Base-by-base conservation (phyloP, 2,797 vertebrate genomes). In the Pachyuromys duprasi region DNA sequence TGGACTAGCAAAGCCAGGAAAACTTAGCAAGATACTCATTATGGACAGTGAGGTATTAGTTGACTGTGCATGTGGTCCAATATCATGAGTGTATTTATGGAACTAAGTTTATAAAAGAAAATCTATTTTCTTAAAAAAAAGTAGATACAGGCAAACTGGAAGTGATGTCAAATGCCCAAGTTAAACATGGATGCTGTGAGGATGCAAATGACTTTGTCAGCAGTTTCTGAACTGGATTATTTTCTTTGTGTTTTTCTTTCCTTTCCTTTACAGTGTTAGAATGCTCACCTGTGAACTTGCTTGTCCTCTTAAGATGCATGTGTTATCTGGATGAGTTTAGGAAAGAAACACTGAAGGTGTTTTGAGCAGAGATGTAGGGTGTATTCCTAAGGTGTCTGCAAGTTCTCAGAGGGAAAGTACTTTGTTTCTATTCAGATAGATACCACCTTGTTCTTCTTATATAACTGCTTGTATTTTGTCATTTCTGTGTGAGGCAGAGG, bases 391-490 rank as follows among this genome's bases (percentile, higher is more conserved):
- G 81, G n/a, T 22, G 36, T 90, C 89, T 94, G 69, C 74, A 95
- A 89, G 26, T 33, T 9, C 18, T 92, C 70, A 72, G 49, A 96
- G 26, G 69, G 3, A 95, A 96, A 95, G 95, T 55, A 92, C 90
- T 94, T 97, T 95, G 53, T 78, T 96, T 78, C 94, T 94, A 94
- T 92, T 88, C 84, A 86, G 74, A 90, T 6, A 90, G 45, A 94
- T 95, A 53, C n/a, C 26, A 76, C 90, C 13, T 0, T 96, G 49
- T 91, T 95, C 42, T 94, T 42, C n/a, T 33, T 84, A 93, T 96
- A 95, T 91, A 96, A 96, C 95, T 86, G 39, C 55, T 42, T 70
- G 45, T 86, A 93, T 69, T 22, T 8, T 93, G 63, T 90, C 81
- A 89, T 93, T 95, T 93, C 33, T 79, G 7, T 90, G 53, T 96